Evolutionary conservation across 2,797 vertebrate genomes (phyloP).

Genomic region (Dryobates pubescens): DNA sequence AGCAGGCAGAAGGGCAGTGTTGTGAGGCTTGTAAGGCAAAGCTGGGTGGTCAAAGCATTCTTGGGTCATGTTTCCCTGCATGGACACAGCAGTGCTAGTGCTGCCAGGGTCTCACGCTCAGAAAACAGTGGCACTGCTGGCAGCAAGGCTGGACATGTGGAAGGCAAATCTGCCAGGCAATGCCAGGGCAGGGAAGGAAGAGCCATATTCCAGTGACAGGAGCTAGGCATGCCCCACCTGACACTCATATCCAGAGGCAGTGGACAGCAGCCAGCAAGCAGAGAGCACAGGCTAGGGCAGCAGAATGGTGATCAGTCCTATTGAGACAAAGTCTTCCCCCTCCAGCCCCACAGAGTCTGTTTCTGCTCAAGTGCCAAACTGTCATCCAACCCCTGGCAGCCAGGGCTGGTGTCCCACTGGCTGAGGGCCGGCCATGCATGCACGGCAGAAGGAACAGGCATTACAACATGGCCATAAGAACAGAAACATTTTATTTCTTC

Average conservation of each 20-base stretch:
- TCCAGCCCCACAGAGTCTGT: neutral
- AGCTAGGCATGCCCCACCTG: too few species aligned
- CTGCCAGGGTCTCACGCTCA: fast-evolving
- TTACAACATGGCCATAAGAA: conserved; percentile 41
- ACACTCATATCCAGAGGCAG: fast-evolving
- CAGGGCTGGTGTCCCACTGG: neutral
- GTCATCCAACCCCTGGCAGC: neutral
- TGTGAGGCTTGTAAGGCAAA: neutral
- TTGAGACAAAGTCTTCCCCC: neutral
- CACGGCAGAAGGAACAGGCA: conserved; percentile 22
- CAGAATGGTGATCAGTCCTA: fast-evolving
- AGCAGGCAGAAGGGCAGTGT: too few species aligned
- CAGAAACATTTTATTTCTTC: conserved; percentile 54
- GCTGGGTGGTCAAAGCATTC: fast-evolving
- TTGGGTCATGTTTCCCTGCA: too few species aligned
- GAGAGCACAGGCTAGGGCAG: neutral
- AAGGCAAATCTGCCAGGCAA: neutral
- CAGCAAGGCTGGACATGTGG: neutral
- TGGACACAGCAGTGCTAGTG: neutral
- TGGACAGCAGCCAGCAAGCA: neutral
- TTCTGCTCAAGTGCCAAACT: fast-evolving
- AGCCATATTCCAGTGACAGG: neutral
- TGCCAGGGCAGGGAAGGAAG: neutral
- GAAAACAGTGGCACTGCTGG: neutral
- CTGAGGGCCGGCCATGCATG: neutral